Evolutionary conservation across 2,113 vertebrate genomes (phyloP).

Genomic region (Empidonax alnorum): DNA sequence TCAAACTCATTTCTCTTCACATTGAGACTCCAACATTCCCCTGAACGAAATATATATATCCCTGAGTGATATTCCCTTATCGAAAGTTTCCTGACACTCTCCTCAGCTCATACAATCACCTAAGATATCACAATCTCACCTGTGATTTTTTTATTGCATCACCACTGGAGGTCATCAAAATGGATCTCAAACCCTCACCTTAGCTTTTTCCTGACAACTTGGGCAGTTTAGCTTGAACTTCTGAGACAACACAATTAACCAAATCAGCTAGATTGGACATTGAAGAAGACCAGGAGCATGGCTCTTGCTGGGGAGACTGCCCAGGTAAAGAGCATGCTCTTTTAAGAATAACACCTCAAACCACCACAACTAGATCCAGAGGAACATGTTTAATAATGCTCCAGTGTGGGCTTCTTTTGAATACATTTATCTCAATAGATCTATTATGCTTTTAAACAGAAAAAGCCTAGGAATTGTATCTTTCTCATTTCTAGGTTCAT

Average conservation of each 20-base stretch:
- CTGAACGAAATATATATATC: background rate
- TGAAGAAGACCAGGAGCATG: background rate
- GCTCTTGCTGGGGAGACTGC: background rate
- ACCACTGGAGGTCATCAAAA: background rate
- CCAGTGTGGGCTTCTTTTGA: background rate
- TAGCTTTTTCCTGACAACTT: background rate
- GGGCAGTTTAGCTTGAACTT: background rate
- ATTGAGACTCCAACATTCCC: background rate
- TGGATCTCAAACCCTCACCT: background rate
- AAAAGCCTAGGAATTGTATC: background rate
- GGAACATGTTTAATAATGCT: background rate
- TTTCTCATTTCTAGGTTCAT: background rate
- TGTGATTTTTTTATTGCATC: background rate
- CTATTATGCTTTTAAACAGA: background rate
- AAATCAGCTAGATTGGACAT: background rate
- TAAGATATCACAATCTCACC: background rate
- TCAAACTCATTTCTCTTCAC: background rate
- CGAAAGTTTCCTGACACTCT: background rate
- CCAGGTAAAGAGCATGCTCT: background rate
- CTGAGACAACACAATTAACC: background rate
- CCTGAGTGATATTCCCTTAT: background rate
- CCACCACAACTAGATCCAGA: background rate
- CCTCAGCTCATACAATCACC: background rate
- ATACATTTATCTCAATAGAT: background rate
- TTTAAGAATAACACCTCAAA: background rate